Conservation (phyloP, 2,797 vertebrate species). For the Tinamus major region DNA sequence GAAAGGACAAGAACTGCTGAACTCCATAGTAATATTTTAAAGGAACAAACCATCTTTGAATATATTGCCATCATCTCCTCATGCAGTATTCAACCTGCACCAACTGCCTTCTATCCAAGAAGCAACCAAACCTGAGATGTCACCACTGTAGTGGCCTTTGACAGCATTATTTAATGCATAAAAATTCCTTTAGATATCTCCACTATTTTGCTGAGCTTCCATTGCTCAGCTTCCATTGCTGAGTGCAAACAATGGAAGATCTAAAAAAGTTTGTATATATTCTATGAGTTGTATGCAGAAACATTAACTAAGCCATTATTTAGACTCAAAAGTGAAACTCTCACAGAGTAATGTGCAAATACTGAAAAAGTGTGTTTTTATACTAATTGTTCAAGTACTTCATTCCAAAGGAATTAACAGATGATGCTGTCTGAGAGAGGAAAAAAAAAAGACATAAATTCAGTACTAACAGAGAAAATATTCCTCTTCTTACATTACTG, state of each 20-base stretch:
- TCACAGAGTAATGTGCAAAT: background rate
- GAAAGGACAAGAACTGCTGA: background rate
- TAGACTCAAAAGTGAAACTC: background rate
- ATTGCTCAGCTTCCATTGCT: background rate
- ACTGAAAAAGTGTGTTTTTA: background rate
- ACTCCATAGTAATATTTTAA: background rate
- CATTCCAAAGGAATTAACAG: background rate
- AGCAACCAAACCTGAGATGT: background rate
- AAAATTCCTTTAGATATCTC: background rate
- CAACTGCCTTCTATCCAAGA: background rate
- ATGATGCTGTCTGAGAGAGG: background rate
- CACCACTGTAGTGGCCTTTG: background rate
- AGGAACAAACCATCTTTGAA: background rate
- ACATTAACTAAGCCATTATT: background rate
- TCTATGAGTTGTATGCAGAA: background rate
- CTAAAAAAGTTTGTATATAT: background rate
- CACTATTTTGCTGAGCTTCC: background rate
- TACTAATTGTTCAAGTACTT: constrained; percentile 13
- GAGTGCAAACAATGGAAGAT: background rate
- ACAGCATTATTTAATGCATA: background rate
- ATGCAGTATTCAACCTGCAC: background rate
- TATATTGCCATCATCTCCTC: background rate
- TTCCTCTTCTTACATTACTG: constrained; percentile 43
- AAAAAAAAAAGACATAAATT: constrained; percentile 9
- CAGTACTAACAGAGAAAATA: constrained; percentile 27